These are phyloP conservation scores for Malurus splendens DNA, from an alignment of 2,797 vertebrate genomes.

Conservation along the genomic window DNA sequence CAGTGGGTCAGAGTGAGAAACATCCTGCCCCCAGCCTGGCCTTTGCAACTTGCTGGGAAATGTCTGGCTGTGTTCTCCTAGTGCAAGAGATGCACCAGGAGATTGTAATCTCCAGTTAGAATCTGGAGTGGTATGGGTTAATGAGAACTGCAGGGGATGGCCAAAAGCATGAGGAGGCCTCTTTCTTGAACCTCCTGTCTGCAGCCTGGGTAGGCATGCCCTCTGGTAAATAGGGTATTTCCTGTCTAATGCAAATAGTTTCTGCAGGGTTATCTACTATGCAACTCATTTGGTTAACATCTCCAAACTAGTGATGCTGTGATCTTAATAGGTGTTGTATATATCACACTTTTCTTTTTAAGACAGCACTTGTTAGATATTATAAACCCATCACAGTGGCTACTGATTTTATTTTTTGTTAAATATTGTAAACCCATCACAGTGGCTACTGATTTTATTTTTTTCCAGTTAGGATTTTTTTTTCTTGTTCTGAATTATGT, in stretches of 20 bases:
- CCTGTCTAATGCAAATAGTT: not conserved
- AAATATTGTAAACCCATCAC: not conserved
- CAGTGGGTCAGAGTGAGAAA: not conserved
- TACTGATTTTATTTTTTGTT: not conserved
- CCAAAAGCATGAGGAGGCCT: not conserved
- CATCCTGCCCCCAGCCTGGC: not conserved
- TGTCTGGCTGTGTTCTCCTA: not conserved
- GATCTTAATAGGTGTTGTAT: not conserved
- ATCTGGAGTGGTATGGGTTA: not conserved
- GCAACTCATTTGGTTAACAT: not conserved
- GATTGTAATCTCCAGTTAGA: not conserved
- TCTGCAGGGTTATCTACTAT: not conserved
- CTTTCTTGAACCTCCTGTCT: not conserved
- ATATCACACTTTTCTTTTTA: not conserved
- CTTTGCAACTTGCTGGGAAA: accelerated
- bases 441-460: not conserved
- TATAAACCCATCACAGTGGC: not conserved
- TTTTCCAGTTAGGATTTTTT: not conserved
- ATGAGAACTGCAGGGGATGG: not conserved
- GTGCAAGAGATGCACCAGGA: not conserved
- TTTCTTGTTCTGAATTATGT: not conserved
- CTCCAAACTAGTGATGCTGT: not conserved
- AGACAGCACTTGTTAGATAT: not conserved
- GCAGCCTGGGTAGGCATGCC: not conserved
- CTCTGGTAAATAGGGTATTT: not conserved